Evolutionary conservation across 2,888 invertebrate genomes (phyloP).

Genomic region (Stenchaetothrips biformis): DNA sequence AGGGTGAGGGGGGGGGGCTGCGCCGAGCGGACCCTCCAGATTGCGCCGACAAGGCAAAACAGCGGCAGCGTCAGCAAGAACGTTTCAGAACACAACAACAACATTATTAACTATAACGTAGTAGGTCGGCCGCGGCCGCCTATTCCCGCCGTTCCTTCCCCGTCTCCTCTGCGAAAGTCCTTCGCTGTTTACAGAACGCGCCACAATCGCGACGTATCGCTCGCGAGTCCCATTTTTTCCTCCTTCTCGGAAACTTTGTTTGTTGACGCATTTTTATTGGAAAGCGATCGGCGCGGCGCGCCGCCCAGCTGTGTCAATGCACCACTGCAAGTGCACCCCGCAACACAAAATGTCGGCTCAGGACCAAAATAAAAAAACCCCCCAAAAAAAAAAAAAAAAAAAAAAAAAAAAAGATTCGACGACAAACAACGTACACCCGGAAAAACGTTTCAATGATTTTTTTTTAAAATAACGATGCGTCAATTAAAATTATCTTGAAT

Average conservation of each 20-base stretch:
- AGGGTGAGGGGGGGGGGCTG: not conserved
- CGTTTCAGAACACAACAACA: not conserved
- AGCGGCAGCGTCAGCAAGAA: not conserved
- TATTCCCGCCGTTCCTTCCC: not conserved
- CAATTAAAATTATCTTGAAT: no score
- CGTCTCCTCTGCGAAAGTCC: not conserved
- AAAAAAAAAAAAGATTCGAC: no score
- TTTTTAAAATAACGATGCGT: no score
- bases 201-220: not conserved
- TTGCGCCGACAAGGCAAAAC: conserved; percentile 1
- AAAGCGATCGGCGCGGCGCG: not conserved
- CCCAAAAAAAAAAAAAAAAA: no score
- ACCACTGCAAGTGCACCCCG: no score
- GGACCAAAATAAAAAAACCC: no score
- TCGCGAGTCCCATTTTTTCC: not conserved
- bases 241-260: not conserved
- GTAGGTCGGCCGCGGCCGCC: not conserved
- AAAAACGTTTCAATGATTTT: no score
- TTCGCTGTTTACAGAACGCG: not conserved
- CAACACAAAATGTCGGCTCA: no score
- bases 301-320: not conserved
- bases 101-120: not conserved
- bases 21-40: not conserved
- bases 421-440: no score
- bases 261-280: not conserved